phyloP scores from a whole-genome alignment of 2,113 vertebrate species.

The Bombycilla garrulus region DNA sequence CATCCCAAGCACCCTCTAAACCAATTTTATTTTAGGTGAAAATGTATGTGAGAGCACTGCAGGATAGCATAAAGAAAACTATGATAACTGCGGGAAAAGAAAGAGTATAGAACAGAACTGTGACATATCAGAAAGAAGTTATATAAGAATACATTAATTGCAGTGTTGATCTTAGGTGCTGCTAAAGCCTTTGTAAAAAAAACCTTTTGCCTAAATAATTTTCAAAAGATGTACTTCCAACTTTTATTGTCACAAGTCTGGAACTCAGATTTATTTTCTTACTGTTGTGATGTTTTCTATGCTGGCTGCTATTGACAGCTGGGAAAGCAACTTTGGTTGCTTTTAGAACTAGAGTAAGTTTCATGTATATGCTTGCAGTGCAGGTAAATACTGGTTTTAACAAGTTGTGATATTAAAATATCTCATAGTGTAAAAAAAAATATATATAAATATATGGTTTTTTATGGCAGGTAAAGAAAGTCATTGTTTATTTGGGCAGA shows the following conservation, averaged over 20 bases:
- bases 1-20: not conserved
- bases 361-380: not conserved
- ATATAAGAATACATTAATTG: not conserved
- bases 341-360: not conserved
- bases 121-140: not conserved
- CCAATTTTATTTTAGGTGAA: not conserved
- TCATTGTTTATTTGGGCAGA: constrained; percentile 97
- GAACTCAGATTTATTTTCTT: not conserved
- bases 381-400: not conserved
- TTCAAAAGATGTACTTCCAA: not conserved
- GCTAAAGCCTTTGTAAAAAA: not conserved
- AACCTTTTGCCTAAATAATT: not conserved
- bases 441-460: not conserved
- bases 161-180: not conserved
- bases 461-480: constrained; percentile 89
- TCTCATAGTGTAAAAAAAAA: not conserved
- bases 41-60: not conserved
- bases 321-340: not conserved
- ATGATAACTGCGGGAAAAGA: not conserved
- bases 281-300: not conserved
- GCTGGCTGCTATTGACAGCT: not conserved
- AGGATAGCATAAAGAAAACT: not conserved
- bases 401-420: not conserved
- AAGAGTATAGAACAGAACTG: not conserved
- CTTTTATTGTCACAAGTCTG: not conserved